phyloP scores from a whole-genome alignment of 2,888 invertebrate genomes.

The Carterocephalus palaemon region DNA sequence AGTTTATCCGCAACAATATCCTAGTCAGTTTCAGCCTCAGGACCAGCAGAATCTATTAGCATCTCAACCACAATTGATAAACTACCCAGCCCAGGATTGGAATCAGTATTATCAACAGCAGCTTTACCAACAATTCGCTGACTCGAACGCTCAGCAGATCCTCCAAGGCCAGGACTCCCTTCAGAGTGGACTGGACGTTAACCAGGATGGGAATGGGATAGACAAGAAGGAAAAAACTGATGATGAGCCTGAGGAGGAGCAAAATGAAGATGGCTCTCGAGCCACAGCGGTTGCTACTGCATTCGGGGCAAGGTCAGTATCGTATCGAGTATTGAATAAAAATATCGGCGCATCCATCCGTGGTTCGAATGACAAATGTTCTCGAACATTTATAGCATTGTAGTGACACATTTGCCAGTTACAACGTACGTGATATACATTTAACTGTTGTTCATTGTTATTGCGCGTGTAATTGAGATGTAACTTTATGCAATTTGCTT shows the following conservation, averaged over 20 bases:
- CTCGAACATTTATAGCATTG: conserved; percentile 21
- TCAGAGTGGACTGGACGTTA: conserved; percentile 62
- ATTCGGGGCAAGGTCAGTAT: conserved; percentile 65
- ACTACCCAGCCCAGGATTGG: conserved; percentile 39
- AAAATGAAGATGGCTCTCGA: conserved; percentile 38
- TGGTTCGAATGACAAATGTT: conserved; percentile 34
- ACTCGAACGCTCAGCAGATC: conserved; percentile 29
- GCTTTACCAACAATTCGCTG: conserved; percentile 24
- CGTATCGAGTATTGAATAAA: too few species aligned
- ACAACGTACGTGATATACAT: conserved; percentile 27
- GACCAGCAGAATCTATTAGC: conserved; percentile 28
- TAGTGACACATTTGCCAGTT: conserved; percentile 20
- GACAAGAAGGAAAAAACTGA: conserved; percentile 49
- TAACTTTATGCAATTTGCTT: not conserved
- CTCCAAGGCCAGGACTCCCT: conserved; percentile 33
- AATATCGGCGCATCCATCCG: conserved; percentile 30
- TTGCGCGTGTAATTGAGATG: conserved; percentile 6
- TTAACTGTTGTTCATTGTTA: conserved; percentile 17
- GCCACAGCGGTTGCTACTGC: conserved; percentile 68
- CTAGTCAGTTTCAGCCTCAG: conserved; percentile 34
- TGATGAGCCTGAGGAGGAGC: conserved; percentile 37
- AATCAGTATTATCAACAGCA: conserved; percentile 34
- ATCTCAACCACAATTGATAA: conserved; percentile 35
- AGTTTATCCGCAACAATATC: conserved; percentile 29
- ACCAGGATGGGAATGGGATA: conserved; percentile 62